phyloP scores from a whole-genome alignment of 2,888 invertebrate species.

The Plebejus melissa region DNA sequence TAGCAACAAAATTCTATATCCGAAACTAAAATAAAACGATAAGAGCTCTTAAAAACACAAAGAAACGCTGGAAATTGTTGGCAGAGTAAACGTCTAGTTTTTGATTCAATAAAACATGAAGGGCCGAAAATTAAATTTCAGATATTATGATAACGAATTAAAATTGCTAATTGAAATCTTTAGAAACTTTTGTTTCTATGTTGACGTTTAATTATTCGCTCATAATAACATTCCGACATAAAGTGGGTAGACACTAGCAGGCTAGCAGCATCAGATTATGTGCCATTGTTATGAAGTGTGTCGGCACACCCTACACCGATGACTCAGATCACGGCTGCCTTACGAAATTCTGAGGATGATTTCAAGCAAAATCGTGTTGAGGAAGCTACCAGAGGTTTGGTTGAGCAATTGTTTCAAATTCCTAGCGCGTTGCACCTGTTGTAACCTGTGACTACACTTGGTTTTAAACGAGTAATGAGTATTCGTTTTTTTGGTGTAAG shows the following conservation, averaged over 20 bases:
- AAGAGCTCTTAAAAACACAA: neutral
- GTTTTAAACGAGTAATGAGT: neutral
- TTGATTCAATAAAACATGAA: too few relatives aligned
- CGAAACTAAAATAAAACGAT: neutral
- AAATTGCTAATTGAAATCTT: neutral
- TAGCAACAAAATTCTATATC: too few relatives aligned
- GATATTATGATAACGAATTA: too few relatives aligned
- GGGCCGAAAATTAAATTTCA: too few relatives aligned
- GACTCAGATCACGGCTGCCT: constrained; percentile 59
- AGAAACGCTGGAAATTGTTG: neutral
- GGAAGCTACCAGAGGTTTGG: constrained; percentile 51
- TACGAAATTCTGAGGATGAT: constrained; percentile 52
- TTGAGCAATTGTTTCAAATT: constrained; percentile 47
- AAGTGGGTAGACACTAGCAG: neutral
- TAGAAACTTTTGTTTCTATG: neutral
- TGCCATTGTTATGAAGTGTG: constrained; percentile 45
- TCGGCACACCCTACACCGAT: constrained; percentile 45
- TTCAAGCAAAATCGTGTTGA: constrained; percentile 52
- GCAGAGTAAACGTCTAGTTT: too few relatives aligned
- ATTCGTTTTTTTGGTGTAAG: neutral
- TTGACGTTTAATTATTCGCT: neutral
- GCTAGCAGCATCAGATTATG: constrained; percentile 37
- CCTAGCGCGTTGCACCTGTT: constrained; percentile 46
- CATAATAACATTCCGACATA: neutral
- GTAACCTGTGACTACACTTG: constrained; percentile 30